Evolutionary conservation across 35 echinoderm and acorn worm species (phyloP), one percentile per base, ranked within the genome.

Genomic region (Chiridota heheva): DNA sequence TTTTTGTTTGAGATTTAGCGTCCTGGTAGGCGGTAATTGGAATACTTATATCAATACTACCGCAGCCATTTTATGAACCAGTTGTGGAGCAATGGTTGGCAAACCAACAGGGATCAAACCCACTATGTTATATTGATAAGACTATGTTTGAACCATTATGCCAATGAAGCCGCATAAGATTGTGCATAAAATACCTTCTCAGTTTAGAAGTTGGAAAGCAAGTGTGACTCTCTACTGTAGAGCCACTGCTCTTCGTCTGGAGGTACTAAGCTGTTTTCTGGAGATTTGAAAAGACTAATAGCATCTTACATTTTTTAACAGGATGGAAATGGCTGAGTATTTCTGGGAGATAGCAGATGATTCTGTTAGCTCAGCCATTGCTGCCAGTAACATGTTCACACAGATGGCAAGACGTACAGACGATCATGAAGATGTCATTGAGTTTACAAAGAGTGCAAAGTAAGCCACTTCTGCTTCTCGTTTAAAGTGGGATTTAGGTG

Each of bases 251-350:
- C 12, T 37, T 60, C 7, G 3, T 24, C 51, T 2, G 7, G 24
- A 35, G 10, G 10, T 35, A 5, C 32, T 30, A 4, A 42, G 24
- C 20, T 13, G 24, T 37, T 6, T 24, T 10, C 41, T 5, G 7
- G 39, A 36, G 31, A 15, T 31, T 15, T 12, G 61, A 7, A 65
- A 65, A 3, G 20, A 17, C 32, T 27, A 40, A 37, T 80, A 34
- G 29, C 43, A 3, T 69, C 33, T 69, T n/a, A 51, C 67, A 40
- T 33, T 36, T 72, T 64, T 40, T 5, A 31, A 2, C 36, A 95
- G 91, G 58, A 58, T 85, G 42, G 80, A 95, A 32, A 84, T 95
- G 41, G 91, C 80, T 8, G 86, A 88, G 71, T 95, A 85, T 46
- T 75, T 95, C 18, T 95, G 91, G 91, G 81, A 95, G 42, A 72